Evolutionary conservation across 2,113 vertebrate species (phyloP).

Genomic region (Caranx melampygus): DNA sequence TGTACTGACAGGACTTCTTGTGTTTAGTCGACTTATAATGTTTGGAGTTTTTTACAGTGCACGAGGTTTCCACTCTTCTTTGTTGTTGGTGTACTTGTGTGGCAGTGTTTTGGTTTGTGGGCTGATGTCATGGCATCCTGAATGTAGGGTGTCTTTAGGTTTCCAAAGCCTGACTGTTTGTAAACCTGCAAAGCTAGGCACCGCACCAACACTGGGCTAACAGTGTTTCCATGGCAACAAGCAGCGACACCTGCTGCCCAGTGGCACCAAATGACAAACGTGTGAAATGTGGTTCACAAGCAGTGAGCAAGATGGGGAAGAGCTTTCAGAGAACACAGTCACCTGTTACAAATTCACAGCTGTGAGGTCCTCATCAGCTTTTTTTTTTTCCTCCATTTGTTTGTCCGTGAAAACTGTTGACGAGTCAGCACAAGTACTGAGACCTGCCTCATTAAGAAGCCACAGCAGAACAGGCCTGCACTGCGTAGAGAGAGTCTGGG

Average conservation of each 20-base stretch:
- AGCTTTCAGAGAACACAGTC: not conserved
- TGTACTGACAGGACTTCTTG: too few species aligned
- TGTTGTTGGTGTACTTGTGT: too few species aligned
- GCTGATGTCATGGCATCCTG: not conserved
- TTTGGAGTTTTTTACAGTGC: too few species aligned
- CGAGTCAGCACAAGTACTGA: not conserved
- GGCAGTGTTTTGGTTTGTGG: not conserved
- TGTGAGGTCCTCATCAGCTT: not conserved
- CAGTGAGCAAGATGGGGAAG: not conserved
- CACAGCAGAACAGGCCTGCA: not conserved
- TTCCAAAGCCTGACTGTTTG: not conserved
- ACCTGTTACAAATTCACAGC: not conserved
- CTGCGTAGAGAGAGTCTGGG: not conserved
- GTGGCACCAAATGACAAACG: not conserved
- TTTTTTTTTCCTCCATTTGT: not conserved
- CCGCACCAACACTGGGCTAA: too few species aligned
- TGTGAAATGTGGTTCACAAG: not conserved
- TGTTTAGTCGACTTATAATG: too few species aligned
- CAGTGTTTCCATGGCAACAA: conserved; percentile 2
- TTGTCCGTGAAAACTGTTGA: not conserved
- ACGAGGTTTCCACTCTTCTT: too few species aligned
- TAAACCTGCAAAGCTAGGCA: too few species aligned
- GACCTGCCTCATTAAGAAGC: not conserved
- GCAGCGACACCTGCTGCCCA: not conserved
- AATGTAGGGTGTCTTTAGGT: not conserved